phyloP scores from a whole-genome alignment of 2,888 invertebrate species.

The Thecophora atra region DNA sequence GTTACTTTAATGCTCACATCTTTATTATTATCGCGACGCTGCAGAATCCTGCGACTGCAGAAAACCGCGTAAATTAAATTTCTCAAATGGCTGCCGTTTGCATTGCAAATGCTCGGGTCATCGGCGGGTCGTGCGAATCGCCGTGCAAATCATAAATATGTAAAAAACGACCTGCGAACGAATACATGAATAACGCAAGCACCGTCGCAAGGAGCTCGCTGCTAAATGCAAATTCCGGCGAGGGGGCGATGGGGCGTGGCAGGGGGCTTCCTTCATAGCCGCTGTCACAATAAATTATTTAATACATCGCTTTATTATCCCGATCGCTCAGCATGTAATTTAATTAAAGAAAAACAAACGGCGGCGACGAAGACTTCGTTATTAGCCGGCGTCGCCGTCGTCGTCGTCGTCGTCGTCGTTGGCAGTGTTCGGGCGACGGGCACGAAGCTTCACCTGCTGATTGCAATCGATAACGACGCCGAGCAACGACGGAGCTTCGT shows the following conservation, averaged over 20 bases:
- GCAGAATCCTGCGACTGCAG: constrained; percentile 6
- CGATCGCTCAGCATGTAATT: constrained; percentile 53
- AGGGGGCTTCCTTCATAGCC: not conserved
- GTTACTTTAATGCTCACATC: no score
- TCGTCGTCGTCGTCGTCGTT: constrained; percentile 4
- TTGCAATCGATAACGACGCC: constrained; percentile 28
- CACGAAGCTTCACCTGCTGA: constrained; percentile 56
- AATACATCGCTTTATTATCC: constrained; percentile 36
- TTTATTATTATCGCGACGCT: not conserved
- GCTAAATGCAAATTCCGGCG: constrained; percentile 33
- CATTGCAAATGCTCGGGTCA: constrained; percentile 28
- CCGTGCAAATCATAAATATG: constrained; percentile 1
- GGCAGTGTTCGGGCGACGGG: constrained; percentile 22
- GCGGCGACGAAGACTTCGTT: constrained; percentile 37
- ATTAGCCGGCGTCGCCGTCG: not conserved
- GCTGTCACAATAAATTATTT: constrained; percentile 33
- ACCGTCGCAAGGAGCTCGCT: constrained; percentile 26
- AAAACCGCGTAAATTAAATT: constrained; percentile 32
- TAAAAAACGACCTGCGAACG: constrained; percentile 4
- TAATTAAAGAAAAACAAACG: constrained; percentile 59
- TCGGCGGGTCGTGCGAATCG: not conserved
- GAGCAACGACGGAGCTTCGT: not conserved
- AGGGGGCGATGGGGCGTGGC: not conserved
- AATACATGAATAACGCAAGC: constrained; percentile 28
- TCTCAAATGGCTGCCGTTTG: constrained; percentile 20